A percentile compares a stretch with the other conserved stretches of the same genome.
Conservation (phyloP, 1,140 invertebrate species). For the Conus betulinus region DNA sequence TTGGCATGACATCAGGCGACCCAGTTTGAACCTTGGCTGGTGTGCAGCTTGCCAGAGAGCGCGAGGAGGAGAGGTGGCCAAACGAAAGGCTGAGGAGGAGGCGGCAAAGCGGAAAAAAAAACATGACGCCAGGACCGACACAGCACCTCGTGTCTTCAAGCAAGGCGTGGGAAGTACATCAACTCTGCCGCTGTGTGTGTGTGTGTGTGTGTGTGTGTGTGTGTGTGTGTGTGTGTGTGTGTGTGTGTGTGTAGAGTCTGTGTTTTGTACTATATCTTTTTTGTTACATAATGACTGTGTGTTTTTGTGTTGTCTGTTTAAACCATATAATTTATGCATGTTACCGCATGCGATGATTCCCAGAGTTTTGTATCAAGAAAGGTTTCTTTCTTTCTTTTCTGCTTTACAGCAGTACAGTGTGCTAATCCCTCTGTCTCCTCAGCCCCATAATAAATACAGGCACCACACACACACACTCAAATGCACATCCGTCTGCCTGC, state of each 20-base stretch:
- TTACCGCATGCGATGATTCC: too few relatives aligned
- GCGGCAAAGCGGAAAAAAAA: slow-evolving; percentile 78
- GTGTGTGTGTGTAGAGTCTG: too few relatives aligned
- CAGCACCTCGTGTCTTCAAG: slow-evolving; percentile 83
- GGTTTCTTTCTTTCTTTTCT: too few relatives aligned
- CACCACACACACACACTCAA: too few relatives aligned
- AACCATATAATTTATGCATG: too few relatives aligned
- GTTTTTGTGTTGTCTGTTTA: not conserved
- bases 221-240: not conserved
- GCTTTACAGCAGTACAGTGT: too few relatives aligned
- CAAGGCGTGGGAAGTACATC: slow-evolving; percentile 85
- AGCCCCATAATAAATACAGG: too few relatives aligned
- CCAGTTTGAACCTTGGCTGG: too few relatives aligned
- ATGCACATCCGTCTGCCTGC: too few relatives aligned
- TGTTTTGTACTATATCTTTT: not conserved
- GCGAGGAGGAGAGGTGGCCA: slow-evolving; percentile 80
- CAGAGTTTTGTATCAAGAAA: too few relatives aligned
- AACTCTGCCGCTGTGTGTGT: slow-evolving; percentile 61
- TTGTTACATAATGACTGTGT: not conserved
- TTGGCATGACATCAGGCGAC: too few relatives aligned
- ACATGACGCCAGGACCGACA: slow-evolving; percentile 76
- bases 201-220: not conserved
- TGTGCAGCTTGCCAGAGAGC: slow-evolving; percentile 81
- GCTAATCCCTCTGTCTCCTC: too few relatives aligned
- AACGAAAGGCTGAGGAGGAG: slow-evolving; percentile 75